Percentiles rank a stretch among this genome's conserved stretches.
Evolutionary conservation across 1,140 invertebrate genomes (phyloP).

Genomic region (Bicyclus anynana): DNA sequence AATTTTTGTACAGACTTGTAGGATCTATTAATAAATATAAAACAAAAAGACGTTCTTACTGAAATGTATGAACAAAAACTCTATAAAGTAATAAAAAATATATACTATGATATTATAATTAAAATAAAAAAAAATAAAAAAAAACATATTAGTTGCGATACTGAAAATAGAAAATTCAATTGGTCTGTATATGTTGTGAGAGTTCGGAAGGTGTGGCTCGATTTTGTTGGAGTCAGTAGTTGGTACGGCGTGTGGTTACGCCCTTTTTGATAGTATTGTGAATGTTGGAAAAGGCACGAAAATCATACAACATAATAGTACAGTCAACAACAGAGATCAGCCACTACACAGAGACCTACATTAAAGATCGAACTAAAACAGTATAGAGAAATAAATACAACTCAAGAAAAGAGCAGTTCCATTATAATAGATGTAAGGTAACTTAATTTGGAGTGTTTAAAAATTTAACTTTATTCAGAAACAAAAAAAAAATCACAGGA

Average conservation of each 20-base stretch:
- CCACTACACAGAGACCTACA: conserved; percentile 76
- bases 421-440: conserved; percentile 3
- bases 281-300: conserved; percentile 75
- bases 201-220: conserved; percentile 71
- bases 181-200: conserved; percentile 72
- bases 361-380: conserved; percentile 66
- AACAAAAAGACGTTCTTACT: conserved; percentile 11
- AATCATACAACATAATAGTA: conserved; percentile 75
- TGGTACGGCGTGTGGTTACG: conserved; percentile 70
- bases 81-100: conserved; percentile 20
- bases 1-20: conserved; percentile 29
- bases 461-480: conserved; percentile 1
- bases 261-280: conserved; percentile 74
- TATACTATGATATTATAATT: conserved; percentile 23
- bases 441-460: conserved; percentile 7
- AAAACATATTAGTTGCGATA: conserved; percentile 9
- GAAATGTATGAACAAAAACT: conserved; percentile 19
- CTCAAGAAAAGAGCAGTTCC: conserved; percentile 22
- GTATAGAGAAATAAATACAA: conserved; percentile 42
- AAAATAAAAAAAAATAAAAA: conserved; percentile 21
- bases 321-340: conserved; percentile 76
- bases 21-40: conserved; percentile 13
- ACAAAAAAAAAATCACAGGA: conserved; percentile 7
- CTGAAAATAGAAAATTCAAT: conserved; percentile 30
- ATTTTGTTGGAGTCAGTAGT: conserved; percentile 73